Conservation (phyloP, 1,140 invertebrate genomes). For the Aphis gossypii region DNA sequence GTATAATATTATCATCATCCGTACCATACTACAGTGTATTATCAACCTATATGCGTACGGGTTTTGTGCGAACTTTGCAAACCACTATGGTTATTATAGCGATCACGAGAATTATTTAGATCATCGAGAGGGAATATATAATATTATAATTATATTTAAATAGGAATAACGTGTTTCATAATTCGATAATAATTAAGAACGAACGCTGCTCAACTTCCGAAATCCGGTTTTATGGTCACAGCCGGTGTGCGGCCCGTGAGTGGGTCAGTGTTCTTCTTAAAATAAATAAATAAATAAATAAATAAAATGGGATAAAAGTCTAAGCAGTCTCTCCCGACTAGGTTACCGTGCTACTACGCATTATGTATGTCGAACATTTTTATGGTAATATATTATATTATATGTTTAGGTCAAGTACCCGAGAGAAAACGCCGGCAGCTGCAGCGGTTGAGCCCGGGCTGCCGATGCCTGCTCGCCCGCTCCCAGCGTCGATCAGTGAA, state of each 20-base stretch:
- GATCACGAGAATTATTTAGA: background rate
- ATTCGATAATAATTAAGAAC: slow-evolving; percentile 37
- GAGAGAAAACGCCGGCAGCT: slow-evolving; percentile 37
- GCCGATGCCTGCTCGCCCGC: background rate
- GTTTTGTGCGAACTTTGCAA: background rate
- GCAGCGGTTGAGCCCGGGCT: background rate
- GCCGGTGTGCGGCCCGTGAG: background rate
- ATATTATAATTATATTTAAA: background rate
- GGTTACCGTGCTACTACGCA: slow-evolving; percentile 11
- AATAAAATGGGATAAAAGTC: slow-evolving; percentile 25
- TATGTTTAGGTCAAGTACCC: slow-evolving; percentile 30
- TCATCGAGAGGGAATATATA: background rate
- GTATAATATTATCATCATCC: background rate
- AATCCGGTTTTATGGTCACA: slow-evolving; percentile 37
- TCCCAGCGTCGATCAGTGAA: slow-evolving; percentile 26
- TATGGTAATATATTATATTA: slow-evolving; percentile 44
- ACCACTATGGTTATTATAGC: background rate
- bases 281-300: slow-evolving; percentile 23
- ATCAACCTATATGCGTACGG: background rate
- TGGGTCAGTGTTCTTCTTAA: slow-evolving; percentile 36
- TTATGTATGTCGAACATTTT: slow-evolving; percentile 54
- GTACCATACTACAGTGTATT: background rate
- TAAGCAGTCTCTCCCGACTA: slow-evolving; percentile 15
- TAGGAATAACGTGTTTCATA: slow-evolving; percentile 19
- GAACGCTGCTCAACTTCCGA: slow-evolving; percentile 40